Percentiles rank a stretch among this genome's conserved stretches.
Evolutionary conservation across 1,140 invertebrate species (phyloP).

Genomic region (Leptinotarsa defecta): DNA sequence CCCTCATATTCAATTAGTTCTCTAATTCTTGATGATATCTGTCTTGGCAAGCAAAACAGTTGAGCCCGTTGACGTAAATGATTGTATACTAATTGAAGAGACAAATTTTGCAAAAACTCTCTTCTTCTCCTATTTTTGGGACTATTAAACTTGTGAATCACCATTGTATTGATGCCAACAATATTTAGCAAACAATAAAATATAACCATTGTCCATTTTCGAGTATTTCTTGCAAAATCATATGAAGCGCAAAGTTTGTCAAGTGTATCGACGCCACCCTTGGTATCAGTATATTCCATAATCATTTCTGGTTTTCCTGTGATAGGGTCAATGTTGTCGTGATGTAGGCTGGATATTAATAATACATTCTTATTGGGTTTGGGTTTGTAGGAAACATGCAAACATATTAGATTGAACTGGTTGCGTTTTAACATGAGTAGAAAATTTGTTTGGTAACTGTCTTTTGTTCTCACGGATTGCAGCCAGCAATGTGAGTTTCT

Average conservation of each 20-base stretch:
- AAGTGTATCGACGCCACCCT: background rate
- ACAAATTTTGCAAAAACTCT: background rate
- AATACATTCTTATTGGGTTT: slow-evolving; percentile 44
- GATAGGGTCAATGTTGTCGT: slow-evolving; percentile 40
- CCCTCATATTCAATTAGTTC: background rate
- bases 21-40: background rate
- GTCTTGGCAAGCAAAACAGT: background rate
- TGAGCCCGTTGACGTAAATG: background rate
- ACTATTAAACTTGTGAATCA: background rate
- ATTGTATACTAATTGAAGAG: background rate
- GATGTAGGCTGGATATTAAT: slow-evolving; percentile 45
- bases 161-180: slow-evolving; percentile 2
- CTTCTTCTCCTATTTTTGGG: background rate
- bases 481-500: background rate
- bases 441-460: too few species aligned
- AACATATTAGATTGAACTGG: slow-evolving; percentile 34
- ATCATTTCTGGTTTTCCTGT: slow-evolving; percentile 52
- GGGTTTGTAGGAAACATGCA: slow-evolving; percentile 31
- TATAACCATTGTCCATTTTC: background rate
- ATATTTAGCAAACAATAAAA: background rate
- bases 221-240: background rate
- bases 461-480: slow-evolving; percentile 49
- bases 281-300: slow-evolving; percentile 41
- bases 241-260: slow-evolving; percentile 16
- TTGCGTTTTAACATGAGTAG: slow-evolving; percentile 23